These are phyloP conservation scores for Sarcophaga subvicina DNA, from an alignment of 2,888 invertebrate genomes.

Conservation along the genomic window DNA sequence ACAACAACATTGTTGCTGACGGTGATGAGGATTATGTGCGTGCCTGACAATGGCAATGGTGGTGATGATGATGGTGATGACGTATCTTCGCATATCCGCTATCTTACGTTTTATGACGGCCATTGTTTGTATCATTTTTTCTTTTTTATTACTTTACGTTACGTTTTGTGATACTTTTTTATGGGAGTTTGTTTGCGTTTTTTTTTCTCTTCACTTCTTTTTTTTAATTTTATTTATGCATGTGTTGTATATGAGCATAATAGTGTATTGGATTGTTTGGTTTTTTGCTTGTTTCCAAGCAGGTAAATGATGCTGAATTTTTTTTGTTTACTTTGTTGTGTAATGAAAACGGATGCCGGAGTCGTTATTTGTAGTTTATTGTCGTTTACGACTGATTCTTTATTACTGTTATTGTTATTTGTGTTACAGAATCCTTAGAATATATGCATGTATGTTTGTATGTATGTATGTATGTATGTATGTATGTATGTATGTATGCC, in stretches of 20 bases:
- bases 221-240: no score
- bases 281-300: neutral
- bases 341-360: constrained; percentile 3
- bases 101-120: neutral
- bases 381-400: neutral
- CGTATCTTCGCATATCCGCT: neutral
- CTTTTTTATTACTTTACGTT: no score
- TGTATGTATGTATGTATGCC: neutral
- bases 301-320: constrained; percentile 18
- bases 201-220: no score
- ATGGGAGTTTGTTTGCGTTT: no score
- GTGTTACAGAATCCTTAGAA: no score
- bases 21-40: neutral
- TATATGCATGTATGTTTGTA: no score
- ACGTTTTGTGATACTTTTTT: no score
- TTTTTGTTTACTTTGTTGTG: no score
- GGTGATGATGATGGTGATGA: neutral
- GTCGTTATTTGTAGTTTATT: constrained; percentile 9
- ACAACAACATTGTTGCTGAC: neutral
- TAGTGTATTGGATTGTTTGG: neutral
- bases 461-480: neutral
- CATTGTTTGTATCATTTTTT: no score
- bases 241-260: neutral
- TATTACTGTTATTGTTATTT: constrained; percentile 12
- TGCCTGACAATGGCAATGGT: neutral